Evolutionary conservation across 1,140 invertebrate genomes (phyloP).

Genomic region (Euura saliciscinereae): DNA sequence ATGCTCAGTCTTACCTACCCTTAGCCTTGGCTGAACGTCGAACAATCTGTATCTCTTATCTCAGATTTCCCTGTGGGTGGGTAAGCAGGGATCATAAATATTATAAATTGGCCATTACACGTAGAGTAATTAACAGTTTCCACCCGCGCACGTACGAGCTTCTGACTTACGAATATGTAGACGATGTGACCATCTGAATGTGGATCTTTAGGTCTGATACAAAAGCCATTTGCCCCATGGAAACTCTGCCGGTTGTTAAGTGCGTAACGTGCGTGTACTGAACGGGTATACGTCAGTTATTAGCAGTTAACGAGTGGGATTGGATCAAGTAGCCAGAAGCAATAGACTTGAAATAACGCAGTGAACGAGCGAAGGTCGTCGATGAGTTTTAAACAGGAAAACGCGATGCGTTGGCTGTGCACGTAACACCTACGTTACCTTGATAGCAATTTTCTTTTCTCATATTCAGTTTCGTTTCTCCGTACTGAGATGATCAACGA

Average conservation of each 20-base stretch:
- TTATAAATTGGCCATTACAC: background rate
- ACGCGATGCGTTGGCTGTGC: no score
- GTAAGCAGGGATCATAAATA: background rate
- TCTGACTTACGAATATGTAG: background rate
- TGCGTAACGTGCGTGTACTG: background rate
- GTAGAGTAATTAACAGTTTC: background rate
- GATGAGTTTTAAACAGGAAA: background rate
- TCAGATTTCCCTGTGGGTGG: background rate
- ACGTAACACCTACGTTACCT: no score
- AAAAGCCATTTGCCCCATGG: background rate
- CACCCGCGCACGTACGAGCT: no score
- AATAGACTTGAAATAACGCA: background rate
- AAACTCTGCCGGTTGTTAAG: background rate
- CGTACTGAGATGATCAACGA: no score
- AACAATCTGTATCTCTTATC: background rate
- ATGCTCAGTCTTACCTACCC: background rate
- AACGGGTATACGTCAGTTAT: background rate
- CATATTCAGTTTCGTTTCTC: no score
- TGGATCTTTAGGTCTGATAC: background rate
- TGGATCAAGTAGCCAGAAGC: background rate
- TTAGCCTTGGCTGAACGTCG: no score
- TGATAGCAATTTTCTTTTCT: no score
- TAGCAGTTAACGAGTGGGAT: conserved; percentile 2
- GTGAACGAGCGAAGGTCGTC: background rate
- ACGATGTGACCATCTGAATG: background rate